phyloP scores from a whole-genome alignment of 1,140 invertebrate genomes.

The Plutomurus gul region DNA sequence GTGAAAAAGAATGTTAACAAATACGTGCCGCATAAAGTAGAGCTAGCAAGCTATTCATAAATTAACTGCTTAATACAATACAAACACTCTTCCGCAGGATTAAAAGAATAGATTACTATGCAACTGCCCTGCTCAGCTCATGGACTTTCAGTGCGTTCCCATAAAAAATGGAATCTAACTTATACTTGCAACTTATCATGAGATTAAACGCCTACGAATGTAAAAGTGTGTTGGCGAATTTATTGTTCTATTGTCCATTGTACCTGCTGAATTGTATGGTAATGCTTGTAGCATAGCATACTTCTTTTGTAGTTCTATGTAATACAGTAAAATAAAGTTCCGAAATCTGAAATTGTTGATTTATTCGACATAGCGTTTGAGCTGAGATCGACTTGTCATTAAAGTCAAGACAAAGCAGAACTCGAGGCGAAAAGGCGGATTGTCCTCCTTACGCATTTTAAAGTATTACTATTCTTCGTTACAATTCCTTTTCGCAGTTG shows the following conservation, averaged over 20 bases:
- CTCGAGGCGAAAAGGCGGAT: conserved; percentile 6
- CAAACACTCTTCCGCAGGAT: conserved; percentile 17
- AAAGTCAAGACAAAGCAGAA: neutral
- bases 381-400: neutral
- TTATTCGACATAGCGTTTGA: conserved; percentile 24
- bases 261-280: neutral
- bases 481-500: neutral
- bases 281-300: no score
- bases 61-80: conserved; percentile 5
- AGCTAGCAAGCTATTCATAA: no score
- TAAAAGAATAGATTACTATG: neutral
- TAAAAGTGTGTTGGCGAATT: conserved; percentile 27
- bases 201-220: conserved; percentile 13
- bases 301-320: neutral
- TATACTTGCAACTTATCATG: neutral
- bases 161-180: neutral
- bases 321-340: neutral
- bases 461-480: neutral
- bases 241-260: conserved; percentile 12
- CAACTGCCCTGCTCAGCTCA: neutral
- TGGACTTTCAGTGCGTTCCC: neutral
- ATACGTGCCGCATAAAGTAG: no score
- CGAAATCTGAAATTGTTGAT: neutral
- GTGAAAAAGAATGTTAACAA: neutral
- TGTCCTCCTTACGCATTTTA: neutral